Evolutionary conservation across 1,140 invertebrate species (phyloP).

Genomic region (Tyrophagus putrescentiae): DNA sequence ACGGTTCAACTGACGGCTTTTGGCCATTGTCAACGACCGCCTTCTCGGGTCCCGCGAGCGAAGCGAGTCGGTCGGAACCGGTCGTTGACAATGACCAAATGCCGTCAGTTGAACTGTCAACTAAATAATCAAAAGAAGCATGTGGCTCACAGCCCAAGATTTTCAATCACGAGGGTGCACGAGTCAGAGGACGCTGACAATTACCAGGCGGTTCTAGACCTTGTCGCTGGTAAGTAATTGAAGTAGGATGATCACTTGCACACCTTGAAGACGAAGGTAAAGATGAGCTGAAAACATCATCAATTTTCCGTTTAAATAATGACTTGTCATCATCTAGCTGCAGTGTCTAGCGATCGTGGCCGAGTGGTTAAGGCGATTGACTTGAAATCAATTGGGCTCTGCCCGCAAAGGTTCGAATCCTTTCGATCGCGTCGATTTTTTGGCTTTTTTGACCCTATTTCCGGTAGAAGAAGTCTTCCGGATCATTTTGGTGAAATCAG

Average conservation of each 20-base stretch:
- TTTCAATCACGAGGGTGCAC: too few species aligned
- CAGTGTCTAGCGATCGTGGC: slow-evolving; percentile 33
- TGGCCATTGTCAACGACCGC: too few species aligned
- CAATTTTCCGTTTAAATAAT: not conserved
- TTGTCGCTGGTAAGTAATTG: not conserved
- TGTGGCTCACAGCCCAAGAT: too few species aligned
- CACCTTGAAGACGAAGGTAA: not conserved
- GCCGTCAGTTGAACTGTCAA: too few species aligned
- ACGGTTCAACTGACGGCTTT: too few species aligned
- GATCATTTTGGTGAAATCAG: too few species aligned
- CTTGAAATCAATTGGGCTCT: slow-evolving; percentile 40
- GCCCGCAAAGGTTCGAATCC: slow-evolving; percentile 40
- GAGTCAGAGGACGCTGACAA: not conserved
- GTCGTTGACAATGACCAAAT: too few species aligned
- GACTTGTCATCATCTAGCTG: not conserved
- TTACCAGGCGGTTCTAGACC: not conserved
- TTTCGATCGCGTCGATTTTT: slow-evolving; percentile 31
- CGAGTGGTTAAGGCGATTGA: slow-evolving; percentile 41
- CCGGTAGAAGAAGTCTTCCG: too few species aligned
- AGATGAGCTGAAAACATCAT: not conserved
- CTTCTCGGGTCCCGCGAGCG: too few species aligned
- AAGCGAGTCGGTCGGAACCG: too few species aligned
- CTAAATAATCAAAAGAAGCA: too few species aligned
- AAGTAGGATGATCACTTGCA: not conserved
- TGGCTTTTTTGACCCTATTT: too few species aligned